phyloP scores from a whole-genome alignment of 1,140 invertebrate genomes.

The Drosophila pallidifrons region DNA sequence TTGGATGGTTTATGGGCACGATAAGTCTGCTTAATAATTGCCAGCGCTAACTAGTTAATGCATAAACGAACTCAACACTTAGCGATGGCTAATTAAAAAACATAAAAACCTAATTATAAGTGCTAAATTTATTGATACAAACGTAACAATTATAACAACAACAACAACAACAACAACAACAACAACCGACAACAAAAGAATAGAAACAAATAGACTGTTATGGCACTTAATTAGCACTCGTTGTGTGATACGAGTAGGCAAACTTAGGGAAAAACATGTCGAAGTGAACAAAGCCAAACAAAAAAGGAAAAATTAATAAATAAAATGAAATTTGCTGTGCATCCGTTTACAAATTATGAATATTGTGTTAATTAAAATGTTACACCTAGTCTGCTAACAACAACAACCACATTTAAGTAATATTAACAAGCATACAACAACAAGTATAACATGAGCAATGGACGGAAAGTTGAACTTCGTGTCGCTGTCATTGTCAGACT shows the following conservation, averaged over 20 bases:
- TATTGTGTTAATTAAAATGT: slow-evolving; percentile 79
- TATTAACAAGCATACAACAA: slow-evolving; percentile 41
- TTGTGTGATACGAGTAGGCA: slow-evolving; percentile 11
- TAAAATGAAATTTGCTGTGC: slow-evolving; percentile 38
- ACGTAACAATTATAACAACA: slow-evolving; percentile 15
- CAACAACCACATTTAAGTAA: slow-evolving; percentile 32
- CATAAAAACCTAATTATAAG: slow-evolving; percentile 18
- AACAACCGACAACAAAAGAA: no score
- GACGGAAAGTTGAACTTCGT: slow-evolving; percentile 34
- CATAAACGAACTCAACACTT: slow-evolving; percentile 10
- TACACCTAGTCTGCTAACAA: slow-evolving; percentile 67
- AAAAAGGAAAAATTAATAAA: slow-evolving; percentile 16
- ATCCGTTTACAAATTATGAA: slow-evolving; percentile 69
- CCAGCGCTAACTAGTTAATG: slow-evolving; percentile 15
- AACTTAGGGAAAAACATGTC: slow-evolving; percentile 15
- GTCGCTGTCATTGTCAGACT: no score
- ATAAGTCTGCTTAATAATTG: slow-evolving; percentile 5
- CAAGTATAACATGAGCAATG: slow-evolving; percentile 39
- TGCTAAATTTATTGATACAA: slow-evolving; percentile 40
- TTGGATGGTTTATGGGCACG: slow-evolving; percentile 10
- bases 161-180: not conserved
- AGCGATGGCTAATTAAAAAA: slow-evolving; percentile 16
- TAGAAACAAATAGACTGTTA: slow-evolving; percentile 48
- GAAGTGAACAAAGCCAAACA: slow-evolving; percentile 32
- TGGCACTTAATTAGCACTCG: slow-evolving; percentile 71